Evolutionary conservation across 1,140 invertebrate species (phyloP).

Genomic region (Bombus vancouverensis): DNA sequence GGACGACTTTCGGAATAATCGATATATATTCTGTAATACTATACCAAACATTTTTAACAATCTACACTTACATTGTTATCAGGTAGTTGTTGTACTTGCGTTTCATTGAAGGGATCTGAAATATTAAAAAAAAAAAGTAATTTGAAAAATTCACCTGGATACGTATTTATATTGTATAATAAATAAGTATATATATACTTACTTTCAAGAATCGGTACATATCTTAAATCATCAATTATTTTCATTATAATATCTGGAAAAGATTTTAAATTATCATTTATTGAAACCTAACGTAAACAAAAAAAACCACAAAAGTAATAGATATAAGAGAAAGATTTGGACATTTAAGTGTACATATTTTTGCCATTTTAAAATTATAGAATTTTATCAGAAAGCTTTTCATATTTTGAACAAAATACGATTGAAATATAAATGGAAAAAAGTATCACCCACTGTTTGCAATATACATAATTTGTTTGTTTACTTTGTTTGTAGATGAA

Average conservation of each 20-base stretch:
- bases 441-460: background rate
- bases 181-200: slow-evolving; percentile 50
- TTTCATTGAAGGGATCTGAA: slow-evolving; percentile 61
- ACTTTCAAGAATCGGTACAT: slow-evolving; percentile 72
- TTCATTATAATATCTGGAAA: slow-evolving; percentile 76
- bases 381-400: background rate
- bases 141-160: background rate
- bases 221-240: slow-evolving; percentile 72
- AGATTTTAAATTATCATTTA: slow-evolving; percentile 15
- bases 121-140: background rate
- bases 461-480: slow-evolving; percentile 31
- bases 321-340: background rate
- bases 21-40: background rate
- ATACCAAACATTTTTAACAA: background rate
- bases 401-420: background rate
- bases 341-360: background rate
- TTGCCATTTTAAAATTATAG: background rate
- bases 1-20: background rate
- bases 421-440: background rate
- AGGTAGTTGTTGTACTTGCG: slow-evolving; percentile 65
- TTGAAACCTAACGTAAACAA: background rate
- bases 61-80: slow-evolving; percentile 69
- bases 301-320: background rate
- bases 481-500: slow-evolving; percentile 42
- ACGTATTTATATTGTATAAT: background rate